Base-by-base conservation (phyloP, 2,797 vertebrate genomes). In the Melanogrammus aeglefinus region DNA sequence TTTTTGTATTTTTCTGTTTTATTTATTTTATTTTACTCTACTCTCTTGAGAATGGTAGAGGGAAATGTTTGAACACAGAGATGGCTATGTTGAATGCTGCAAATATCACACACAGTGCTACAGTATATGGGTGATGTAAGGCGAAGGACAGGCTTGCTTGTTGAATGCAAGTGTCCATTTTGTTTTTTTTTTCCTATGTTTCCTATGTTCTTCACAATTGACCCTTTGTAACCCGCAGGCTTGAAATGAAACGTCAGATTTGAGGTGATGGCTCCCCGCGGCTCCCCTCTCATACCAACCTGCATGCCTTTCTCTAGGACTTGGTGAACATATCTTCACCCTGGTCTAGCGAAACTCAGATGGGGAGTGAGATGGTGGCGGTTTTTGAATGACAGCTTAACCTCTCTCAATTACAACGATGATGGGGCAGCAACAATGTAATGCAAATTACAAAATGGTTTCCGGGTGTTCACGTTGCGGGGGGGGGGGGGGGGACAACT, bases 211-310 rank as follows among this genome's bases (percentile, higher is more conserved):
- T 18, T 76, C 86, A 84, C 27, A 69, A 36, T 72, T 69, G 69
- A 74, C 81, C 82, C 80, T 87, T 79, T 80, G 82, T 76, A 38
- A 88, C 81, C 85, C 84, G 89, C 85, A 85, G 79, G 44, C 76
- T 71, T 44, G 73, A 85, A 86, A 87, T 84, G 80, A 78, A 84
- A 33, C 72, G 83, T 82, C 71, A 86, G 80, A 85, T 80, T 72
- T 44, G 51, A 0, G 70, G 76, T 75, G 75, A 66, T 79, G 73
- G 80, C 16, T 74, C 35, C 75, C 35, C 1, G 27, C 66, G 9
- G 24, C 12, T 44, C 76, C 12, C 63, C n/a, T 27, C 63, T 69
- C n/a, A 69, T n/a, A 69, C 63, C 2, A 69, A 18, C 21, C 57
- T n/a, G 57, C 57, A 63, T 51, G 6, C 47, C 12, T 51, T 18